phyloP scores from a whole-genome alignment of 2,888 invertebrate species.

The Mimumesa dahlbomi region DNA sequence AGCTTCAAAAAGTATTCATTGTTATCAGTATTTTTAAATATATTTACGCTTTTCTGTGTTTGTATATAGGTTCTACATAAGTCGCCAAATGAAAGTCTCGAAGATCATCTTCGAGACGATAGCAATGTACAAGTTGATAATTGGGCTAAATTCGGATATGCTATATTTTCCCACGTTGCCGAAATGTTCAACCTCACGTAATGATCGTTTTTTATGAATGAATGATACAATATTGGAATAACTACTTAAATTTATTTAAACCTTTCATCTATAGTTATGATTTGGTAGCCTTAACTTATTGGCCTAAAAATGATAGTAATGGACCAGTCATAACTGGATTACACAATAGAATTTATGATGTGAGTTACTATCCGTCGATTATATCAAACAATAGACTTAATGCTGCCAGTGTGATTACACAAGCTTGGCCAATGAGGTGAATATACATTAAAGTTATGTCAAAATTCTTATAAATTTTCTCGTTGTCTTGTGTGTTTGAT shows the following conservation, averaged over 20 bases:
- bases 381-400: constrained; percentile 44
- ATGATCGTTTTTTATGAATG: constrained; percentile 12
- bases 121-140: constrained; percentile 45
- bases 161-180: constrained; percentile 53
- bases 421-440: constrained; percentile 60
- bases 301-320: constrained; percentile 49
- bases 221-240: no score
- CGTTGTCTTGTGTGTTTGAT: not conserved
- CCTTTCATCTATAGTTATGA: constrained; percentile 46
- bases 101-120: constrained; percentile 61
- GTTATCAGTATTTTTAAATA: not conserved
- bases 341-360: constrained; percentile 37
- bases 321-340: constrained; percentile 58
- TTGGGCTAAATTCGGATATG: constrained; percentile 63
- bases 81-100: constrained; percentile 49
- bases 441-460: not conserved
- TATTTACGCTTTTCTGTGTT: not conserved
- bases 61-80: constrained; percentile 12
- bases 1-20: constrained; percentile 33
- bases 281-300: constrained; percentile 41
- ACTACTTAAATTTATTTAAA: not conserved
- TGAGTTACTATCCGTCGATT: constrained; percentile 56
- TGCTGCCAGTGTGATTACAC: constrained; percentile 33
- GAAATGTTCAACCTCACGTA: constrained; percentile 71
- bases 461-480: not conserved